These are phyloP conservation scores for Gymnoscopelus braueri DNA, from an alignment of 2,797 vertebrate genomes.

Conservation along the genomic window DNA sequence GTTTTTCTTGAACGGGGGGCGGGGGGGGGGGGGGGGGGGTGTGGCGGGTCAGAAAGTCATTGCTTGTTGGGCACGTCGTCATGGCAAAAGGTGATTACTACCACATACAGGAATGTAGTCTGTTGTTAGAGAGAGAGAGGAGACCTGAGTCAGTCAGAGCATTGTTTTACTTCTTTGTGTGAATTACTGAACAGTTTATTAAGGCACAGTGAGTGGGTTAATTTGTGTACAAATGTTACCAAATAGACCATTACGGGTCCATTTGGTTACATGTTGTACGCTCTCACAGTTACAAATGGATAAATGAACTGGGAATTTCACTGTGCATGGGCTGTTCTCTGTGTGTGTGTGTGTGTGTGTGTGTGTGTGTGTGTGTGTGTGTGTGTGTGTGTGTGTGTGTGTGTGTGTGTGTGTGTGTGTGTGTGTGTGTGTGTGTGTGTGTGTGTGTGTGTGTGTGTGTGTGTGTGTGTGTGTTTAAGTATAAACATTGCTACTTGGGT, in stretches of 20 bases:
- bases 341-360: constrained; percentile 2
- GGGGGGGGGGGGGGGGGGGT: no score
- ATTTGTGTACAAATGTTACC: no score
- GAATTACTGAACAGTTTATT: no score
- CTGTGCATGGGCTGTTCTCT: neutral
- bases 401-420: neutral
- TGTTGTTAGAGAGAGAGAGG: constrained; percentile 30
- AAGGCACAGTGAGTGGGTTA: no score
- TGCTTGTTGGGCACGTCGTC: constrained; percentile 23
- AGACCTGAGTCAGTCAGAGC: constrained; percentile 24
- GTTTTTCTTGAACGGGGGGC: neutral
- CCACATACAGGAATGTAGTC: constrained; percentile 45
- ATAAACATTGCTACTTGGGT: neutral
- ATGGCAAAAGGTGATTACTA: constrained; percentile 33
- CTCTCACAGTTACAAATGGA: no score
- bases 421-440: constrained; percentile 7
- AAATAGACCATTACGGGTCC: no score
- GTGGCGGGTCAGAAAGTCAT: constrained; percentile 4
- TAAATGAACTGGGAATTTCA: neutral
- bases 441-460: neutral
- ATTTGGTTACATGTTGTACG: no score
- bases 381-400: neutral
- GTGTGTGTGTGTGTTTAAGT: constrained; percentile 4
- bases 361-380: neutral
- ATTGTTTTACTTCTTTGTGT: no score